phyloP scores from a whole-genome alignment of 2,888 invertebrate species.

The Alloscopus bannaensis region DNA sequence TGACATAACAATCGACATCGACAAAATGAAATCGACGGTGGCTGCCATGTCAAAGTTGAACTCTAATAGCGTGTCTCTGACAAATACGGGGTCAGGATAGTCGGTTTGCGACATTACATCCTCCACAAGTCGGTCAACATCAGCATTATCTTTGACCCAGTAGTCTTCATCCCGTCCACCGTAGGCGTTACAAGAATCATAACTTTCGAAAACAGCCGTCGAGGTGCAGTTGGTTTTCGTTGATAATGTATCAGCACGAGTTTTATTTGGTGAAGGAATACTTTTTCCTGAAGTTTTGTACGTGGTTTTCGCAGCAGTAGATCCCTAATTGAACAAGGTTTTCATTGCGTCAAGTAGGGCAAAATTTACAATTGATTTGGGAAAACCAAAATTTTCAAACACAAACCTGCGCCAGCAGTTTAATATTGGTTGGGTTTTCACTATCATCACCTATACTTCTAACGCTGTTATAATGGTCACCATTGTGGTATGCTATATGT shows the following conservation, averaged over 20 bases:
- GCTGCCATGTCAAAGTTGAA: conserved; percentile 70
- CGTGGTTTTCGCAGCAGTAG: conserved; percentile 40
- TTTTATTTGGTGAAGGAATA: conserved; percentile 52
- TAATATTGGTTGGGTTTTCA: conserved; percentile 69
- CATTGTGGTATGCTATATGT: conserved; percentile 76
- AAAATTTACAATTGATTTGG: neutral
- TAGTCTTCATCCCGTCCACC: conserved; percentile 67
- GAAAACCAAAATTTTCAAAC: neutral
- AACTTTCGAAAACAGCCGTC: conserved; percentile 51
- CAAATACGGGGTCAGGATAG: conserved; percentile 71
- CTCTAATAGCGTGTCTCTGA: conserved; percentile 72
- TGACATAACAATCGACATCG: conserved; percentile 62
- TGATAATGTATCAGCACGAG: conserved; percentile 40
- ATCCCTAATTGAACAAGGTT: conserved; percentile 34
- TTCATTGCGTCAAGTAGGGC: no score
- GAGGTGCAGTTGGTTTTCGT: conserved; percentile 37
- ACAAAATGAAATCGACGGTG: conserved; percentile 64
- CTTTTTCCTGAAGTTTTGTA: conserved; percentile 59
- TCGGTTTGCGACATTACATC: conserved; percentile 73
- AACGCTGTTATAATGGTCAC: conserved; percentile 77
- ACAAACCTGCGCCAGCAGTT: conserved; percentile 60
- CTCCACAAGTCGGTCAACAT: conserved; percentile 70
- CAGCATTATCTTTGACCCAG: conserved; percentile 67
- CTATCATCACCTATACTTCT: conserved; percentile 73
- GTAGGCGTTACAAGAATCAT: conserved; percentile 44